Conservation (phyloP, 1,140 invertebrate genomes). For the Campoletis sonorensis region DNA sequence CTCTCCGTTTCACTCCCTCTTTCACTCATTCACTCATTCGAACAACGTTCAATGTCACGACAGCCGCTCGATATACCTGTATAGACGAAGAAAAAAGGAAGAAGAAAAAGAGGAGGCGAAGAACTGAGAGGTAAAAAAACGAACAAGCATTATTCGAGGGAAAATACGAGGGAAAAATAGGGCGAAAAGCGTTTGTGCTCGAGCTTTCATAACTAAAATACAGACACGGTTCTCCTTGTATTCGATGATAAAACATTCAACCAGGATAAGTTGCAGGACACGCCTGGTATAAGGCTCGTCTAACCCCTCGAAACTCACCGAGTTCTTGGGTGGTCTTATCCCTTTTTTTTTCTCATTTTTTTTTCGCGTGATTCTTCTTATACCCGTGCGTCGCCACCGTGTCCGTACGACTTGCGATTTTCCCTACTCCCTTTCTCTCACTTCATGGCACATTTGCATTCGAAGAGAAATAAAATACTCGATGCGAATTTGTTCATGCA, state of each 20-base stretch:
- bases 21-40: not conserved
- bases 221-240: conserved; percentile 7
- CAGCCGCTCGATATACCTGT: not conserved
- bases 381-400: not conserved
- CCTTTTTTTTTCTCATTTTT: not conserved
- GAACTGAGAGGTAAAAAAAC: conserved; percentile 42
- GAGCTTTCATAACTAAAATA: conserved; percentile 32
- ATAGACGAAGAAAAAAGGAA: conserved; percentile 53
- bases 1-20: not conserved
- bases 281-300: conserved; percentile 29
- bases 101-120: conserved; percentile 49
- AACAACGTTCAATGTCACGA: conserved; percentile 52
- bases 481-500: conserved; percentile 11
- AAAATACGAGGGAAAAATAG: conserved; percentile 51
- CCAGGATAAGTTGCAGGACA: conserved; percentile 35
- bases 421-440: conserved; percentile 17
- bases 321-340: conserved; percentile 44
- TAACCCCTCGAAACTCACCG: conserved; percentile 56
- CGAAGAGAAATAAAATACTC: not conserved
- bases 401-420: not conserved
- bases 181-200: conserved; percentile 25
- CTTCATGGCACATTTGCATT: not conserved
- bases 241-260: conserved; percentile 39
- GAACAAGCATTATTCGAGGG: conserved; percentile 42
- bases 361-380: not conserved